Base-by-base conservation (phyloP, 2,113 vertebrate species). In the Melanotaenia duboulayi region DNA sequence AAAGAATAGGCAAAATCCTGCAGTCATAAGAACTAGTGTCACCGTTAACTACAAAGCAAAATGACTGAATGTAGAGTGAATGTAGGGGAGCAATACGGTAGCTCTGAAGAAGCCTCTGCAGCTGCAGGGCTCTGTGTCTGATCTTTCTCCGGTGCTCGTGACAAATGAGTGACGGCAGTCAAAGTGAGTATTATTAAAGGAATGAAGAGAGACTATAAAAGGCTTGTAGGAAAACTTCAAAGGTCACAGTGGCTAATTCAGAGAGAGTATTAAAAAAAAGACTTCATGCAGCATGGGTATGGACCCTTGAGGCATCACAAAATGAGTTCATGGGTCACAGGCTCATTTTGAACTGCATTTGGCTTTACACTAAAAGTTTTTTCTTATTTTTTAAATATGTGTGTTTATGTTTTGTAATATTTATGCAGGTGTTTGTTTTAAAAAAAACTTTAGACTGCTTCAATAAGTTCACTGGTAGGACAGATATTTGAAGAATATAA, bases 161-260 rank as follows among this genome's bases (percentile, higher is more conserved):
- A 74, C 76, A 65, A 72, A 62, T 68, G 75, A 80, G 44, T 49
- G 74, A 81, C 13, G 24, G 65, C 48, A 70, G 69, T 23, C 12
- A 77, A 74, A 52, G 74, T 50, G 54, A 42, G 55, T 28, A n/a
- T 58, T 60, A 84, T 82, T 83, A 84, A 68, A 88, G 69, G 69
- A 55, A 76, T 4, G 55, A 52, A 62, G 25, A 57, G 28, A 52
- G 37, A 69, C 23, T 17, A 57, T 37, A 70, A 69, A 86, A 68
- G 56, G 64, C 65, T 81, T 44, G 56, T 25, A 40, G 71, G 71
- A 76, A 81, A 51, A 39, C 65, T 82, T 72, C 66, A 81, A 87
- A 90, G 82, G 87, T 80, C 79, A 81, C 48, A 16, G 37, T 48
- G 57, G 74, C 74, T 88, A 88, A 89, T 84, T 84, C 69, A 76